Evolutionary conservation across 2,113 vertebrate genomes (phyloP).

Genomic region (Colius striatus): DNA sequence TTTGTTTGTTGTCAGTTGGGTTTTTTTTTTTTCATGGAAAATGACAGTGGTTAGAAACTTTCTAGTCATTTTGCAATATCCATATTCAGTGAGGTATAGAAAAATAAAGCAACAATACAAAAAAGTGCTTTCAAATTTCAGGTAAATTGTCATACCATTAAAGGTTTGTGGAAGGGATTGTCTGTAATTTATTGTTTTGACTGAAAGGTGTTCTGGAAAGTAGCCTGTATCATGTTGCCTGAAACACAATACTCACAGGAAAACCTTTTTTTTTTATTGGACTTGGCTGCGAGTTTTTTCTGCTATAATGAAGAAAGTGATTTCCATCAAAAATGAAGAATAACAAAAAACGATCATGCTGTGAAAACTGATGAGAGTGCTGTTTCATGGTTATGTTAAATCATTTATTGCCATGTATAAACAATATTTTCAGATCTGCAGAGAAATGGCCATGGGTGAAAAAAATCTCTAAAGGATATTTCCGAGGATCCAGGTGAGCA

Average conservation of each 20-base stretch:
- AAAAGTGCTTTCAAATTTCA: background rate
- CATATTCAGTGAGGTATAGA: background rate
- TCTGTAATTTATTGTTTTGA: background rate
- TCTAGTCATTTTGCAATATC: background rate
- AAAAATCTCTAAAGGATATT: constrained; percentile 92
- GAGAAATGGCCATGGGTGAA: constrained; percentile 92
- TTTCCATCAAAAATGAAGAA: constrained; percentile 33
- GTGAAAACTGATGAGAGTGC: constrained; percentile 9
- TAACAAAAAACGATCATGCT: background rate
- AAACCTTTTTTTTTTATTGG: background rate
- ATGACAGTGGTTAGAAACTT: background rate
- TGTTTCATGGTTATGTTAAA: constrained; percentile 22
- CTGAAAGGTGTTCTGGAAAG: background rate
- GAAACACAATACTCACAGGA: background rate
- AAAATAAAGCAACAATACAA: background rate
- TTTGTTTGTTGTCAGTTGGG: background rate
- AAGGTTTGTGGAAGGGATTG: background rate
- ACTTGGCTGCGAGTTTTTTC: background rate
- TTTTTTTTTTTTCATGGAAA: background rate
- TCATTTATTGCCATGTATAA: constrained; percentile 12
- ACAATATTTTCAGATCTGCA: constrained; percentile 84
- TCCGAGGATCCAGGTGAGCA: constrained; percentile 92
- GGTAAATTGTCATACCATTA: background rate
- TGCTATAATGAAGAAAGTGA: background rate
- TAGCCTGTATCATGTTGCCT: background rate